phyloP scores from a whole-genome alignment of 2,797 vertebrate genomes.

The Tamandua tetradactyla region DNA sequence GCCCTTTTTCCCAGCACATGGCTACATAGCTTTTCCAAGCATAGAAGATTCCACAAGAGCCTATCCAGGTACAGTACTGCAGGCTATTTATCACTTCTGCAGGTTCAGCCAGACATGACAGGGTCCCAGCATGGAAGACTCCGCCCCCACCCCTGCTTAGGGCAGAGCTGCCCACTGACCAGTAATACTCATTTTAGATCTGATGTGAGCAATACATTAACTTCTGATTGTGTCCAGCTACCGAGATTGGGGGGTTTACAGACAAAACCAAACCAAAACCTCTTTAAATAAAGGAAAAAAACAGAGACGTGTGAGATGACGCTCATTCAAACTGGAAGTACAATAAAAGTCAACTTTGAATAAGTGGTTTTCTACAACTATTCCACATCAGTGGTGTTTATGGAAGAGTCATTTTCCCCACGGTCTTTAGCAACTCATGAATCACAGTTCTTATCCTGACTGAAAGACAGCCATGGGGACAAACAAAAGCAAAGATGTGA shows the following conservation, averaged over 20 bases:
- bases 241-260: background rate
- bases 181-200: background rate
- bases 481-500: background rate
- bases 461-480: slow-evolving; percentile 61
- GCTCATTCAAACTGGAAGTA: slow-evolving; percentile 45
- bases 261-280: background rate
- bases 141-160: background rate
- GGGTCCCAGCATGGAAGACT: too few relatives aligned
- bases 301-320: slow-evolving; percentile 33
- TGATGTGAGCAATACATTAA: background rate
- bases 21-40: background rate
- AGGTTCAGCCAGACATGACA: accelerated
- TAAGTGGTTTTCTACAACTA: slow-evolving; percentile 55
- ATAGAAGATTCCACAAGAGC: background rate
- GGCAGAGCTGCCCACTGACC: background rate
- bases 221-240: background rate
- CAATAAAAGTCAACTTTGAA: slow-evolving; percentile 72
- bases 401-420: slow-evolving; percentile 65
- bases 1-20: background rate
- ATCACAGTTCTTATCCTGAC: slow-evolving; percentile 67
- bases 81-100: background rate
- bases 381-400: slow-evolving; percentile 67
- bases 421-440: slow-evolving; percentile 73
- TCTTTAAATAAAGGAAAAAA: background rate
- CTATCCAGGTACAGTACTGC: background rate